A percentile compares a stretch with the other conserved stretches of the same genome.
Conservation (phyloP, 2,888 invertebrate genomes). For the Ophion costatus region DNA sequence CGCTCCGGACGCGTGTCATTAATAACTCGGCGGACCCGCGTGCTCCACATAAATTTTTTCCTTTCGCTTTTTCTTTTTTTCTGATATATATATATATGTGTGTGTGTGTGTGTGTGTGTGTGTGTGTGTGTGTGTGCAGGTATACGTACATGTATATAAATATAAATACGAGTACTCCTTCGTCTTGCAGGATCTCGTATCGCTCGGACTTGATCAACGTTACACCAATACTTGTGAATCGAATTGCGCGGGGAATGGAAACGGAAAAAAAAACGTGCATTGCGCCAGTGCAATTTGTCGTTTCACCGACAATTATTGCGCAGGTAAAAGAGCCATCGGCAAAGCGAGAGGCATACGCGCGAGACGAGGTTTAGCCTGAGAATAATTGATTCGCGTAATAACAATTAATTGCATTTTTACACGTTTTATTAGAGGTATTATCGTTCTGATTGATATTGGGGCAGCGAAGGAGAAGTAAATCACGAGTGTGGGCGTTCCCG, state of each 20-base stretch:
- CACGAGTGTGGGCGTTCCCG: neutral
- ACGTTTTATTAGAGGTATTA: neutral
- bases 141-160: slow-evolving; percentile 50
- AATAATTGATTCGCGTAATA: neutral
- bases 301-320: slow-evolving; percentile 27
- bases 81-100: slow-evolving; percentile 17
- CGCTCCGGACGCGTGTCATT: slow-evolving; percentile 80
- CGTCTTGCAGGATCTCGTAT: slow-evolving; percentile 51
- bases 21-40: slow-evolving; percentile 76
- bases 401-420: neutral
- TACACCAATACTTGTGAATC: slow-evolving; percentile 20
- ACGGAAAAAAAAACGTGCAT: neutral
- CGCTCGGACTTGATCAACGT: slow-evolving; percentile 60
- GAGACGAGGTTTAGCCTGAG: neutral
- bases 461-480: neutral
- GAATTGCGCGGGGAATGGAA: slow-evolving; percentile 17
- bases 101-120: too few relatives aligned
- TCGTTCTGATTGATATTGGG: neutral
- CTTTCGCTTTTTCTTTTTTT: slow-evolving; percentile 18
- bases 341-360: neutral
- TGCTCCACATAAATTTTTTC: slow-evolving; percentile 65
- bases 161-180: slow-evolving; percentile 46
- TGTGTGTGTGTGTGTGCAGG: too few relatives aligned
- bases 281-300: slow-evolving; percentile 25
- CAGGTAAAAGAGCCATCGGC: slow-evolving; percentile 67